phyloP scores from a whole-genome alignment of 2,888 invertebrate species.

The Ichneumoninae sp. region DNA sequence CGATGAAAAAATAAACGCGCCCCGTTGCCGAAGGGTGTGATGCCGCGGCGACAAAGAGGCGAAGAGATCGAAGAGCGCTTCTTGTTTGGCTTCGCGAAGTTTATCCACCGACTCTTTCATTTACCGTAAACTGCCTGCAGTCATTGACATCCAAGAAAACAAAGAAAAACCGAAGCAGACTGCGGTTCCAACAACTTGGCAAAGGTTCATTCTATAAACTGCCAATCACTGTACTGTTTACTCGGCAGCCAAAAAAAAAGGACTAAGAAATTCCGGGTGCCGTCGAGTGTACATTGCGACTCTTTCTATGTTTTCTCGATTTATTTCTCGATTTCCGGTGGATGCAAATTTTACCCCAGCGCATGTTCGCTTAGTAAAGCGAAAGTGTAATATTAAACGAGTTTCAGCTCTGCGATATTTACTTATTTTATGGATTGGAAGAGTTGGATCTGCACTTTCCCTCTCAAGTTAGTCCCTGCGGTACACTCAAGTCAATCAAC shows the following conservation, averaged over 20 bases:
- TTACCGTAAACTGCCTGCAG: not conserved
- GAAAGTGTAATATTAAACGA: too few relatives aligned
- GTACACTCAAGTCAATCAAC: too few relatives aligned
- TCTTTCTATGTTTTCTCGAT: not conserved
- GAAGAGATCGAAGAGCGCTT: slow-evolving; percentile 32
- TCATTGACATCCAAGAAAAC: slow-evolving; percentile 22
- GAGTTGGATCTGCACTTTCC: too few relatives aligned
- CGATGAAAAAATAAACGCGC: slow-evolving; percentile 41
- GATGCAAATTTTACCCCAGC: too few relatives aligned
- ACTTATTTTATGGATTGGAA: too few relatives aligned
- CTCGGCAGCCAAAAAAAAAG: not conserved
- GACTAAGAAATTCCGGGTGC: slow-evolving; percentile 33
- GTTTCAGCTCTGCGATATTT: too few relatives aligned
- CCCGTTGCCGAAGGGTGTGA: not conserved
- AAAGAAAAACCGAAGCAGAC: not conserved
- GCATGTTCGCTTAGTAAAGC: too few relatives aligned
- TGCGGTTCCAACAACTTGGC: not conserved
- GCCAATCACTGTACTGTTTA: slow-evolving; percentile 41
- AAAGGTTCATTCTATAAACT: not conserved
- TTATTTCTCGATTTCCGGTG: too few relatives aligned
- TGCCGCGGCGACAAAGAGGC: slow-evolving; percentile 25
- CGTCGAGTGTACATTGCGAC: slow-evolving; percentile 5
- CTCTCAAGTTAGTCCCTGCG: too few relatives aligned
- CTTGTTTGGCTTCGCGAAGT: slow-evolving; percentile 52
- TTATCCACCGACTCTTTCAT: slow-evolving; percentile 35